Conservation (phyloP, 2,888 invertebrate genomes). For the Luffia ferchaultella region DNA sequence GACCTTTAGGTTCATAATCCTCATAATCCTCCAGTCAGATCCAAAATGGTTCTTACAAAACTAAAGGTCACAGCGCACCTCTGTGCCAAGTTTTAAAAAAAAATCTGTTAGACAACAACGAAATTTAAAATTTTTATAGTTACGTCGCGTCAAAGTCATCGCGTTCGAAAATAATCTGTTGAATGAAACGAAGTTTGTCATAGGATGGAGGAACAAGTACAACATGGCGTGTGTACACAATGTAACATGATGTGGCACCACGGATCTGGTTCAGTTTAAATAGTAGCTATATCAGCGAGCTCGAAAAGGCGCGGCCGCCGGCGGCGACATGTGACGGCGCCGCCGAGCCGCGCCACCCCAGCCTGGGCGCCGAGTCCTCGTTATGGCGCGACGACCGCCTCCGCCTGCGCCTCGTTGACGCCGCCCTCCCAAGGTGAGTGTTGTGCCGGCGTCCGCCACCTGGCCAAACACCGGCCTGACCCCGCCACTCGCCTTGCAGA, state of each 20-base stretch:
- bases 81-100: too few species aligned
- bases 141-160: conserved; percentile 19
- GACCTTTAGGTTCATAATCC: too few species aligned
- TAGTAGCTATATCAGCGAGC: conserved; percentile 20
- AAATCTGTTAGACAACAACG: too few species aligned
- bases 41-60: too few species aligned
- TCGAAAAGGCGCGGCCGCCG: neutral
- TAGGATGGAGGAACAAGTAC: conserved; percentile 23
- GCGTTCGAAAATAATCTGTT: conserved; percentile 28
- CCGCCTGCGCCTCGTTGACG: conserved; percentile 15
- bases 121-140: too few species aligned
- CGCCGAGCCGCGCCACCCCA: neutral
- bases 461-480: conserved; percentile 23
- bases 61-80: too few species aligned
- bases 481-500: conserved; percentile 24
- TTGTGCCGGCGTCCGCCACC: conserved; percentile 21
- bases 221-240: conserved; percentile 36
- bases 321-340: conserved; percentile 4
- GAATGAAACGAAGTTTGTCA: conserved; percentile 31
- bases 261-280: conserved; percentile 21
- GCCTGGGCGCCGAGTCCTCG: neutral
- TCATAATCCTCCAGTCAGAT: too few species aligned
- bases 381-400: conserved; percentile 5
- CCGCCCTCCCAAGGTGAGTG: conserved; percentile 15
- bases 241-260: conserved; percentile 30